These are phyloP conservation scores for Zosterops hypoxanthus DNA, from an alignment of 2,113 vertebrate genomes.

Conservation along the genomic window DNA sequence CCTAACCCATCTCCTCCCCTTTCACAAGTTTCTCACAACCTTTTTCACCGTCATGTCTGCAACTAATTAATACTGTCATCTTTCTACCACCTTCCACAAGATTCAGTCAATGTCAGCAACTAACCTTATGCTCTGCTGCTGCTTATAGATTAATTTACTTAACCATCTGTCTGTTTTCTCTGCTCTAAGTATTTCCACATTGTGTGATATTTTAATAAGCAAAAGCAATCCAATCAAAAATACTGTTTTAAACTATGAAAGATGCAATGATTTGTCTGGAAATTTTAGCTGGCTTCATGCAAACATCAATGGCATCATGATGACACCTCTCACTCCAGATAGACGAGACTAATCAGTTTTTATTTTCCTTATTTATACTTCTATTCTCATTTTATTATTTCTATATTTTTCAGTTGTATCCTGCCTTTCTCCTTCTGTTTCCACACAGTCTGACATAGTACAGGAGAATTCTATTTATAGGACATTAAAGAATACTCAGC, in stretches of 20 bases:
- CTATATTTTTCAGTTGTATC: background rate
- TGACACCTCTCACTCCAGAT: background rate
- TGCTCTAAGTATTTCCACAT: conserved; percentile 31
- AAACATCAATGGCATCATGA: background rate
- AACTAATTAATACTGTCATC: conserved; percentile 40
- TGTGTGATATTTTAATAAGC: conserved; percentile 22
- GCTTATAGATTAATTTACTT: conserved; percentile 69
- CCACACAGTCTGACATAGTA: background rate
- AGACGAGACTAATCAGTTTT: conserved; percentile 46
- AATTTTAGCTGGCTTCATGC: conserved; percentile 32
- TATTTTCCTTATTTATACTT: conserved; percentile 59
- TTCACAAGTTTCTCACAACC: background rate
- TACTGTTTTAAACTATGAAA: conserved; percentile 64
- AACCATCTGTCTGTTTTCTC: conserved; percentile 68
- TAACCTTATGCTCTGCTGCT: conserved; percentile 55
- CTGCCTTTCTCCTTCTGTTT: background rate
- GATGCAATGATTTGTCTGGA: conserved; percentile 51
- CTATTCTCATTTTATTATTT: conserved; percentile 12
- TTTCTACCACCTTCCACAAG: background rate
- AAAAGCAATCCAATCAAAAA: conserved; percentile 40
- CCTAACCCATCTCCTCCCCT: background rate
- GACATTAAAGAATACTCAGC: background rate
- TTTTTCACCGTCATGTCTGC: conserved; percentile 48
- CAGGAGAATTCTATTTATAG: background rate
- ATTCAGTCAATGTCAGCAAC: conserved; percentile 60